Base-by-base conservation (phyloP, 2,888 invertebrate species). In the Leucozona laternaria region DNA sequence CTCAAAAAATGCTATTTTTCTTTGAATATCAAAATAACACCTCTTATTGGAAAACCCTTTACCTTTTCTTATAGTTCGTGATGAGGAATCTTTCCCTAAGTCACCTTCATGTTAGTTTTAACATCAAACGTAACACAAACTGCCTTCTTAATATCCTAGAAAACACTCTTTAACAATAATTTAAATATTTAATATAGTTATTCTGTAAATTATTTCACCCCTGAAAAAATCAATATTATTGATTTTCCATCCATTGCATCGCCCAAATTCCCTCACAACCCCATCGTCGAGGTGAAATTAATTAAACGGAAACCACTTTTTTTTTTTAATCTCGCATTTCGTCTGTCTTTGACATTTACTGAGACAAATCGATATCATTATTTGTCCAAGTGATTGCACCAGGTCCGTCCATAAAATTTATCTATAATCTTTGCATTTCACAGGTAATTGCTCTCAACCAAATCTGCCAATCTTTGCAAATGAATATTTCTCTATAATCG, bases 381-480 rank as follows among this genome's bases (percentile, higher is more conserved):
- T 68, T 40, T 68, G 50, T 53, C 22, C 53, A n/a, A 40, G n/a
- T 68, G 34, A 66, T 53, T 68, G 68, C 22, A 68, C 17, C 37
- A 25, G 13, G 5, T 64, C 25, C 53, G 5, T 64, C 25, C 53
- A 53, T 34, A 22, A 68, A 68, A 68, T 68, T 68, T 68, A 68
- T 68, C 34, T 75, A 48, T 71, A 53, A 70, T 81, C 64, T 77
- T 53, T 43, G 22, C 37, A 78, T 77, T 82, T 72, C 72, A 68
- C 78, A 72, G 58, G 53, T 66, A 72, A 82, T 82, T 78, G 82
- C 58, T 22, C 34, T 68, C 66, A 77, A 68, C 60, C 66, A 72
- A 53, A 68, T 37, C 55, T 64, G 45, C 17, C 80, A 68, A 71
- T 81, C 62, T 50, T 31, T 31, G 20, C 53, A 68, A 68, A 50